Base-by-base conservation (phyloP, 2,797 vertebrate genomes). In the Smutsia gigantea region DNA sequence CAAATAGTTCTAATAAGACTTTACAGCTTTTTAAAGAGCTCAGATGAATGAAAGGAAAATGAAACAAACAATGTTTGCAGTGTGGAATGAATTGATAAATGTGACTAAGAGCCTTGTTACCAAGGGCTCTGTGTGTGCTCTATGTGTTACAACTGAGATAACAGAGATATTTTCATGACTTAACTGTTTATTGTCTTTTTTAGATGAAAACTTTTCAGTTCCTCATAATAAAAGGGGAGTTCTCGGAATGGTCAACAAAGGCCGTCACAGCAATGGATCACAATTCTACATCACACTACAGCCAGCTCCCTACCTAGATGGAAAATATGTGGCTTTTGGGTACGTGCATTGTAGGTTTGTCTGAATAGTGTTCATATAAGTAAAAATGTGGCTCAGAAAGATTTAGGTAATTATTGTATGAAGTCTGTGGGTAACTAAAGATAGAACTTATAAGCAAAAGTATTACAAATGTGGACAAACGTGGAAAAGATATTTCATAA, bases 201-300 rank as follows among this genome's bases (percentile, higher is more conserved):
- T 97, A 99, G 99, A 99, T 98, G 99, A 99, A 98, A 99, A 98
- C 97, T 99, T 99, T 98, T 98, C 99, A 2, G 0, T 99, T 74
- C 97, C 95, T 93, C 99, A 99, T 97, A 98, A 97, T 93, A 99
- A 99, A 98, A 99, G 99, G 77, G 99, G 99, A 23, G 97, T 98
- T 95, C 98, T 99, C 0, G 98, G 99, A 95, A 99, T 99, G 99
- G 99, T 98, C 94, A 99, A 99, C 98, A 99, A 98, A 95, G 99
- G 99, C 64, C 97, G 95, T 34, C 99, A 99, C 94, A 99, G 97
- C 96, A 99, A 99, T 1, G 98, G 98, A 57, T 99, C 99, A 1
- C 99, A 99, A 97, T 99, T 99, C 98, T 99, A 99, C 96, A 99
- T 99, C 98, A 99, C 99, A 23, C 97, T 99, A 51, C 99, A 99